These are phyloP conservation scores for Nephila pilipes DNA, from an alignment of 1,140 invertebrate species.

Conservation along the genomic window DNA sequence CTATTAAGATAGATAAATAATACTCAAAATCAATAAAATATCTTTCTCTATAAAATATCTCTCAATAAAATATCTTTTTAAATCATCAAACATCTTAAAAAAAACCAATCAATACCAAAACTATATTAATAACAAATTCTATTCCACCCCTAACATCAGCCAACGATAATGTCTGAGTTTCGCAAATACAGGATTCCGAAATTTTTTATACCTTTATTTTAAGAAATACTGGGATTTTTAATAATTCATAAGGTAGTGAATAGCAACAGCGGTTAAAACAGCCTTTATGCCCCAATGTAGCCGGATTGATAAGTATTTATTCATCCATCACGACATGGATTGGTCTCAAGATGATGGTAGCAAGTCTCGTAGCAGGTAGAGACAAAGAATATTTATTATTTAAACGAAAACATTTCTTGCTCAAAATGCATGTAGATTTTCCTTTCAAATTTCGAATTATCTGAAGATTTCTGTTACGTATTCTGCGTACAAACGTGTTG, in stretches of 20 bases:
- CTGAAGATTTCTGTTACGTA: background rate
- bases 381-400: conserved; percentile 5
- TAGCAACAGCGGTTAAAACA: conserved; percentile 6
- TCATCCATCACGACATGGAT: background rate
- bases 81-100: no score
- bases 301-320: background rate
- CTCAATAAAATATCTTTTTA: no score
- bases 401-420: background rate
- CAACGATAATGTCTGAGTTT: background rate
- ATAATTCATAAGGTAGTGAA: background rate
- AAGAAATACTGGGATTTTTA: background rate
- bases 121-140: no score
- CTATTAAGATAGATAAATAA: no score
- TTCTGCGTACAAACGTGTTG: background rate
- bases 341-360: background rate
- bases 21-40: no score
- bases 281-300: background rate
- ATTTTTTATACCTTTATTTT: background rate
- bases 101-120: no score
- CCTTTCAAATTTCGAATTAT: conserved; percentile 20
- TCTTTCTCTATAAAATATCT: no score
- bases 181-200: no score
- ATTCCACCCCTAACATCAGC: background rate
- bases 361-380: background rate
- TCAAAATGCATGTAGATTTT: background rate